Evolutionary conservation across 2,888 invertebrate species (phyloP), one percentile per base, ranked within the genome.

Genomic region (Chelonus formosanus): DNA sequence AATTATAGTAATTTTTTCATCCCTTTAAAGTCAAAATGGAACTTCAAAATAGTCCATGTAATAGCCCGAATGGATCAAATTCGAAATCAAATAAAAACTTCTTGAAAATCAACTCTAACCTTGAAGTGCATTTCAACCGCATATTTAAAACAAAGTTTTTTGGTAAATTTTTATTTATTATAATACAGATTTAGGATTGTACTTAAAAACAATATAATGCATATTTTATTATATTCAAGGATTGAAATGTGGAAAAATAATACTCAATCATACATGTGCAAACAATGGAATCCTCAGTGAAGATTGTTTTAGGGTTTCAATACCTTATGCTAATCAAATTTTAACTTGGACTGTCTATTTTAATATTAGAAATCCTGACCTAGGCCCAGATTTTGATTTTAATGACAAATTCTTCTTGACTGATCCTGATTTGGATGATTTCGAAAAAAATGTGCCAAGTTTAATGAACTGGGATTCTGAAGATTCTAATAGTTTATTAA

Each of bases 321-420:
- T 93, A 61, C 92, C 92, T 0, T 92, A 90, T 80, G 92, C 91
- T 68, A 90, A 89, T 3, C 88, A 88, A 71, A 86, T 85, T 67
- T 80, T 92, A 3, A 87, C 87, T 72, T 92, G 92, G 91, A 90
- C 91, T 76, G 85, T 92, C 8, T 84, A 91, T 67, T 92, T 93
- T 83, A 89, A 91, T 78, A 84, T 86, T 0, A 82, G 86, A 10
- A 84, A 85, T 56, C 89, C 90, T 4, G 88, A 90, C 81, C 88
- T 89, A 76, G 90, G 92, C 4, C 92, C 93, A 1, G 92, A 93
- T 80, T 92, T 93, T 78, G 86, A 90, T 75, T 92, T 92, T 81
- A 88, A 90, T 72, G 91, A 92, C 80, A 88, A 89, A 48, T 86
- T 84, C 57, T 92, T 93, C 80, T 82, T 90, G 35, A 86, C 85